Conservation (phyloP, 2,113 vertebrate species). For the Myotis lucifugus region DNA sequence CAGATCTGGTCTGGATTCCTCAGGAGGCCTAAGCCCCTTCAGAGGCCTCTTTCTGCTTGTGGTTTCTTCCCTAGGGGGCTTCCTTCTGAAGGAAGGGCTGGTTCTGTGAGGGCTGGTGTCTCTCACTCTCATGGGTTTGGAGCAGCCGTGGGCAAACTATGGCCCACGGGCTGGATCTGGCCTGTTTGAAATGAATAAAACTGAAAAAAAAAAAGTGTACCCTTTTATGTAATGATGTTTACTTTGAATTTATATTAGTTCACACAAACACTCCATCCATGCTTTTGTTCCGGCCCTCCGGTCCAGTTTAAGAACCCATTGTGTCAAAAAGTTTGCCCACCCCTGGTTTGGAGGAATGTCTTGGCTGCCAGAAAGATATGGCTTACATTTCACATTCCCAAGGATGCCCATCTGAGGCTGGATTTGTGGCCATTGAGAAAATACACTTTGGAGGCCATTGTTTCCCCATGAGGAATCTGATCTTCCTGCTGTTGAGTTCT, state of each 20-base stretch:
- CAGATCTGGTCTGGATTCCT: neutral
- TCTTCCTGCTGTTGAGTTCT: neutral
- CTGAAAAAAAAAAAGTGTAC: too few species aligned
- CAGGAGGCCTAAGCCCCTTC: neutral
- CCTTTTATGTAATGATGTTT: too few species aligned
- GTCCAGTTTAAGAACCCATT: too few species aligned
- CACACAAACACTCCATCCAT: too few species aligned
- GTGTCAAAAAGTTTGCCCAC: too few species aligned
- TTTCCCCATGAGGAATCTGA: neutral
- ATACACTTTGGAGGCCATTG: neutral
- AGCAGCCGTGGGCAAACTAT: too few species aligned
- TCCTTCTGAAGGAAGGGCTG: neutral
- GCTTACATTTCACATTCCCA: too few species aligned
- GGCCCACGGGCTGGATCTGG: too few species aligned
- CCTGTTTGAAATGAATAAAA: too few species aligned
- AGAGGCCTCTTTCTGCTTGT: neutral
- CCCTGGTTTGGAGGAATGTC: too few species aligned
- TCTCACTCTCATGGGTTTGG: neutral
- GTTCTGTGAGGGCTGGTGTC: neutral
- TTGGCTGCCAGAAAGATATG: fast-evolving
- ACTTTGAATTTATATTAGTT: too few species aligned
- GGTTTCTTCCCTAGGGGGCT: neutral
- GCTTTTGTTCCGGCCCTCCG: too few species aligned
- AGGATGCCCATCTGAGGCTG: neutral
- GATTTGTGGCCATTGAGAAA: neutral